Evolutionary conservation across 2,888 invertebrate species (phyloP).

Genomic region (Charanyca ferruginea): DNA sequence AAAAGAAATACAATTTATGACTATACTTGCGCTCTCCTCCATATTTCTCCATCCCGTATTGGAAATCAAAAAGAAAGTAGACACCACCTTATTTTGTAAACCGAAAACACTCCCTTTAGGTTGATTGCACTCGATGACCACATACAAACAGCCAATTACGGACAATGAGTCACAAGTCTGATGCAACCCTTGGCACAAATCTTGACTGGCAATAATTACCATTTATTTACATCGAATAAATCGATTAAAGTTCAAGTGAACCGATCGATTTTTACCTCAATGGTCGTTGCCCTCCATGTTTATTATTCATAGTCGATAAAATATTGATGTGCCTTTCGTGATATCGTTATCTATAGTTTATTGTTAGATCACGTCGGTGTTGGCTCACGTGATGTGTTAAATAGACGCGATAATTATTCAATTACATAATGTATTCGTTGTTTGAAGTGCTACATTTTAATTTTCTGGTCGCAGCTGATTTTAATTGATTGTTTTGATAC

Average conservation of each 20-base stretch:
- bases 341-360: slow-evolving; percentile 61
- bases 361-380: slow-evolving; percentile 42
- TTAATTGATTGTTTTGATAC: slow-evolving; percentile 31
- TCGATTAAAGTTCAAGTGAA: slow-evolving; percentile 51
- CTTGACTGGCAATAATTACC: slow-evolving; percentile 19
- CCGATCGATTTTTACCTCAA: slow-evolving; percentile 56
- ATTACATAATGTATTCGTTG: slow-evolving; percentile 27
- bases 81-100: neutral
- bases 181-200: slow-evolving; percentile 51
- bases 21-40: neutral
- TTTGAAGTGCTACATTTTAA: slow-evolving; percentile 15
- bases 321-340: slow-evolving; percentile 49
- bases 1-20: neutral
- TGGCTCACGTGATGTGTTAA: slow-evolving; percentile 38
- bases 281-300: slow-evolving; percentile 63
- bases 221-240: slow-evolving; percentile 32
- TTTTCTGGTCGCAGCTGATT: slow-evolving; percentile 19
- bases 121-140: slow-evolving; percentile 30
- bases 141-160: slow-evolving; percentile 33
- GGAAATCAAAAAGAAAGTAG: slow-evolving; percentile 18
- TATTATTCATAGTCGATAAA: slow-evolving; percentile 57
- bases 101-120: slow-evolving; percentile 15
- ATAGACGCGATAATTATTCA: slow-evolving; percentile 52
- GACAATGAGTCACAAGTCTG: slow-evolving; percentile 39
- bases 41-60: neutral